phyloP scores from a whole-genome alignment of 2,797 vertebrate species.

The Anabas testudineus region DNA sequence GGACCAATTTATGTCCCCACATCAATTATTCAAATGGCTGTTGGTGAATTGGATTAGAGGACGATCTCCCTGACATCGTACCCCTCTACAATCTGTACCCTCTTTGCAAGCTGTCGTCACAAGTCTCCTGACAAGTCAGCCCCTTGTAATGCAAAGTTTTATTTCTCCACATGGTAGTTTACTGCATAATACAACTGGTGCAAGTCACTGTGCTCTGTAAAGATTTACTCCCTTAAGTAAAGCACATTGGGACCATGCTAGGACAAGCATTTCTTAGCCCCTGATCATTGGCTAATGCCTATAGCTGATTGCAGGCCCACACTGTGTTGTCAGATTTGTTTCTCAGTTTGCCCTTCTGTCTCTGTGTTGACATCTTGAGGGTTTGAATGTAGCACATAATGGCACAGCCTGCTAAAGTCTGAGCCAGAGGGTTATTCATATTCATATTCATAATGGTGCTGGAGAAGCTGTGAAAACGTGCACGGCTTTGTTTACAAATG shows the following conservation, averaged over 20 bases:
- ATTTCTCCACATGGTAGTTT: constrained; percentile 26
- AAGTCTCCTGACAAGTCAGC: constrained; percentile 42
- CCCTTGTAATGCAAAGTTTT: constrained; percentile 59
- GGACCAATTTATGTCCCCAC: constrained; percentile 78
- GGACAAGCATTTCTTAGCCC: constrained; percentile 18
- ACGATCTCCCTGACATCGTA: constrained; percentile 59
- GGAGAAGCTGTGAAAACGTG: constrained; percentile 62
- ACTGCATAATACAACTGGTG: constrained; percentile 13
- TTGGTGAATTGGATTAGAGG: constrained; percentile 77
- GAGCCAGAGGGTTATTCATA: constrained; percentile 74
- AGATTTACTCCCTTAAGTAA: constrained; percentile 28
- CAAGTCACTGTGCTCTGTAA: constrained; percentile 11
- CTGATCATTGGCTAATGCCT: constrained; percentile 35
- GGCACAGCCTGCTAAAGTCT: constrained; percentile 53
- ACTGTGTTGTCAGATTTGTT: constrained; percentile 65
- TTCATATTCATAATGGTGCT: constrained; percentile 76
- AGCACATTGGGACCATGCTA: background rate
- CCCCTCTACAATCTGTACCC: constrained; percentile 63
- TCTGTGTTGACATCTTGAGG: constrained; percentile 69
- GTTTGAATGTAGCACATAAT: constrained; percentile 62
- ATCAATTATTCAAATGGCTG: constrained; percentile 83
- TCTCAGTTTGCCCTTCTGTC: constrained; percentile 72
- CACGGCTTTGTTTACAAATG: constrained; percentile 59
- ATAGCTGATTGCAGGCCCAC: constrained; percentile 40
- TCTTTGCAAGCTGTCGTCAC: constrained; percentile 68